phyloP scores from a whole-genome alignment of 1,140 invertebrate genomes.

The Holotrichia oblita region DNA sequence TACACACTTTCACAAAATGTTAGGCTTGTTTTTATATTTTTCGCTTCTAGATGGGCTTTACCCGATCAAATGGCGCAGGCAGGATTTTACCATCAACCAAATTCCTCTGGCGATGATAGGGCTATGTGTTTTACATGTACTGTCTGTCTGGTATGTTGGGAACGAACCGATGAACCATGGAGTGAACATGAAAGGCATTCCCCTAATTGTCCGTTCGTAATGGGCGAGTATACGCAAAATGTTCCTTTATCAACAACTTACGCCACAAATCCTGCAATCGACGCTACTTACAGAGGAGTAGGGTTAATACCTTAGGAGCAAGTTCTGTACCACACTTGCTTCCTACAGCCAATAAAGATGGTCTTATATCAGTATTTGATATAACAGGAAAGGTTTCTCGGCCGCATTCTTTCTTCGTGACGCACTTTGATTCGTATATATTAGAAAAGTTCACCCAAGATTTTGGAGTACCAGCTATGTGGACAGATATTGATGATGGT shows the following conservation, averaged over 20 bases:
- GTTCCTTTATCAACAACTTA: conserved; percentile 91
- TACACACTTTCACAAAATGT: background rate
- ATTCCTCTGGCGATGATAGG: conserved; percentile 86
- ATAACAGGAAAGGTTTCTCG: conserved; percentile 58
- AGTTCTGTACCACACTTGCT: conserved; percentile 54
- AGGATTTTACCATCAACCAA: conserved; percentile 94
- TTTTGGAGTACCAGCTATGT: conserved; percentile 54
- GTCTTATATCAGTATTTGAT: conserved; percentile 60
- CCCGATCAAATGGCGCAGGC: conserved; percentile 96
- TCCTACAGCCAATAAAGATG: conserved; percentile 56
- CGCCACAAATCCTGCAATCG: conserved; percentile 83
- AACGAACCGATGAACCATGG: conserved; percentile 95
- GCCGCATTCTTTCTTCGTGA: conserved; percentile 59
- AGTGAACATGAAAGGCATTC: conserved; percentile 95
- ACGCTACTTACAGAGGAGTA: conserved; percentile 55
- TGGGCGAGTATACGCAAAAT: conserved; percentile 94
- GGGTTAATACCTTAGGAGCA: conserved; percentile 53
- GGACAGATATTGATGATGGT: conserved; percentile 52
- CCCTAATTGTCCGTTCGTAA: conserved; percentile 90
- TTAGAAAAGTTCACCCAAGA: conserved; percentile 58
- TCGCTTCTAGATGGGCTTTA: conserved; percentile 82
- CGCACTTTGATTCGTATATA: conserved; percentile 59
- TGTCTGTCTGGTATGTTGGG: conserved; percentile 94
- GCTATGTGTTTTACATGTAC: conserved; percentile 96
- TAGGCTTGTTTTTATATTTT: background rate